Evolutionary conservation across 2,888 invertebrate genomes (phyloP).

Genomic region (Proisotoma minuta): DNA sequence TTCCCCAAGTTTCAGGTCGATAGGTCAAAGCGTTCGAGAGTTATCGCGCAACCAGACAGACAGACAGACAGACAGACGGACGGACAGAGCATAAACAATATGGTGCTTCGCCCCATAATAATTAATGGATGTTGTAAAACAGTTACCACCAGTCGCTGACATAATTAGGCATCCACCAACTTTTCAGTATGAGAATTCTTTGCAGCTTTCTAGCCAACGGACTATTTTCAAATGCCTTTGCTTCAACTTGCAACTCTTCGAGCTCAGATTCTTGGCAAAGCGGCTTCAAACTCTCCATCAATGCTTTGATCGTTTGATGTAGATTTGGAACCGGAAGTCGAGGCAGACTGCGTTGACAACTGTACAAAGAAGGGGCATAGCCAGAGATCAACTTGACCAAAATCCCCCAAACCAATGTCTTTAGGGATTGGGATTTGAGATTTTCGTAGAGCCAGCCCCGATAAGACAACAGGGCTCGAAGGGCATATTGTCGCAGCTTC

Average conservation of each 20-base stretch:
- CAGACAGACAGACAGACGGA: too few species aligned
- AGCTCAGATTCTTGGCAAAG: conserved; percentile 51
- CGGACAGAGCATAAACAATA: too few species aligned
- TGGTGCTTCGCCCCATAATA: not conserved
- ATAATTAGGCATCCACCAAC: conserved; percentile 55
- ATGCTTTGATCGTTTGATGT: conserved; percentile 53
- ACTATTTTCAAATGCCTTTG: conserved; percentile 51
- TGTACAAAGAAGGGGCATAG: conserved; percentile 55
- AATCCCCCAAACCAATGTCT: conserved; percentile 52
- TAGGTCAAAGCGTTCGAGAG: too few species aligned
- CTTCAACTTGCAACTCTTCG: conserved; percentile 50
- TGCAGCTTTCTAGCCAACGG: conserved; percentile 52
- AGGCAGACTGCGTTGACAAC: conserved; percentile 58
- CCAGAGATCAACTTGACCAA: conserved; percentile 54
- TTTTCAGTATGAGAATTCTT: conserved; percentile 51
- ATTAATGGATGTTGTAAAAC: not conserved
- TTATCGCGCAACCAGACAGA: too few species aligned
- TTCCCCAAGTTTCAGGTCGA: too few species aligned
- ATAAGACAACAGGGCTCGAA: conserved; percentile 54
- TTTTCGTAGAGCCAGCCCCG: conserved; percentile 58
- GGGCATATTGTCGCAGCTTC: conserved; percentile 51
- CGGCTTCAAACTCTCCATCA: conserved; percentile 52
- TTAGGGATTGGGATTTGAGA: conserved; percentile 50
- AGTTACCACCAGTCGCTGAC: conserved; percentile 55
- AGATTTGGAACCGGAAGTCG: conserved; percentile 57